Evolutionary conservation across 2,888 invertebrate species (phyloP), one percentile per base, ranked within the genome.

Genomic region (Campoplex capitator): DNA sequence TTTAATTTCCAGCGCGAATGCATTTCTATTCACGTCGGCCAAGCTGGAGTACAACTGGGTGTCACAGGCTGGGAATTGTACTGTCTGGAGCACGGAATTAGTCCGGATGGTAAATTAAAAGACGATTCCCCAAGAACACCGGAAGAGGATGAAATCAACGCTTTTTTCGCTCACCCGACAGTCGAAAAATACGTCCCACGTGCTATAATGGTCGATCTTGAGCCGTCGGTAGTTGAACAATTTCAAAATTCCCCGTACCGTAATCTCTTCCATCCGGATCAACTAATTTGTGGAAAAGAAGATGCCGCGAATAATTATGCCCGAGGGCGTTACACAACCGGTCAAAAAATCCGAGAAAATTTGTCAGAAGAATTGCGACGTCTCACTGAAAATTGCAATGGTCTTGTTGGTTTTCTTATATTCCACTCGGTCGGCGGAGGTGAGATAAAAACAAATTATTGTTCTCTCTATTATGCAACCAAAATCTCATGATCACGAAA

Each of bases 181-280:
- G 93, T 95, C 74, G 96, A 95, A 38, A 96, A 96, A 90, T 96
- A 96, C 90, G 96, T 96, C 0, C 96, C 96, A 18, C 93, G 96
- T 70, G 95, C 94, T 23, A 95, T 96, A 54, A 95, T 96, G 92
- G 95, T 96, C 48, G 96, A 96, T 90, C 93, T 96, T 83, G 96
- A 96, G 91, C 96, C 96, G 35, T 96, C 96, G 79, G 96, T 96
- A 28, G 83, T 91, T 51, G 89, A 88, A 75, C 87, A 88, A 70
- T 89, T 89, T 73, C 87, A 80, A 76, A 88, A 84, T 82, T 89
- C 89, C 11, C 91, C 94, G 18, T 95, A 95, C 90, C 93, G 95
- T 28, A 93, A 94, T 84, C 93, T 96, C 32, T 96, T 95, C 91
- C 95, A 96, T 90, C 96, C 96, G 8, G 95, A 96, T 84, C 95